These are phyloP conservation scores for Bellardia bayeri DNA, from an alignment of 2,888 invertebrate species.

Conservation along the genomic window DNA sequence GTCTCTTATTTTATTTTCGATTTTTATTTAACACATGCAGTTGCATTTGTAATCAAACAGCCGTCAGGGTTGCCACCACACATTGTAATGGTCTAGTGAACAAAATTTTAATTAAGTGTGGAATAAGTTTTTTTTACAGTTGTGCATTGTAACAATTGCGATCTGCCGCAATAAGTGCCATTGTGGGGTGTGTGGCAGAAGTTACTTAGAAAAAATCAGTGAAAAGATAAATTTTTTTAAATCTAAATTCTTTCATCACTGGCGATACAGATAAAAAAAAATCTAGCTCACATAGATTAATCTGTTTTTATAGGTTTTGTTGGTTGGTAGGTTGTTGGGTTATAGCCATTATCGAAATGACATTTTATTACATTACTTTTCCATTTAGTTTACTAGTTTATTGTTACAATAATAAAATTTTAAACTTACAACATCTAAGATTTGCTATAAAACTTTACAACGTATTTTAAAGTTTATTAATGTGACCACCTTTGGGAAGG, in stretches of 20 bases:
- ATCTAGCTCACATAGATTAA: background rate
- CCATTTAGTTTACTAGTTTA: slow-evolving; percentile 45
- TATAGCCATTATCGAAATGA: slow-evolving; percentile 42
- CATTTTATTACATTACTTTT: slow-evolving; percentile 58
- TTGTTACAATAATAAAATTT: slow-evolving; percentile 19
- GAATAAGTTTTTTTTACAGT: slow-evolving; percentile 35
- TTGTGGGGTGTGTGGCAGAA: background rate
- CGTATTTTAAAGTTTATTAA: background rate
- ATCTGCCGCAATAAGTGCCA: background rate
- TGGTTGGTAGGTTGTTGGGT: background rate
- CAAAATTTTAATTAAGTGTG: slow-evolving; percentile 75
- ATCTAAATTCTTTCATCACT: slow-evolving; percentile 41
- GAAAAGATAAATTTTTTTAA: slow-evolving; percentile 7
- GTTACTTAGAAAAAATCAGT: background rate
- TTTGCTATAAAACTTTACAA: background rate
- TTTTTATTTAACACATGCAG: slow-evolving; percentile 42
- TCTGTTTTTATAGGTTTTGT: slow-evolving; percentile 24
- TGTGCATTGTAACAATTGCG: slow-evolving; percentile 1
- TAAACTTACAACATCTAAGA: background rate
- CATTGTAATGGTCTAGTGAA: slow-evolving; percentile 73
- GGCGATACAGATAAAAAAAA: background rate
- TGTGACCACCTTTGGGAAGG: background rate
- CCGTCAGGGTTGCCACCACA: slow-evolving; percentile 54
- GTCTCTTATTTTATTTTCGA: background rate
- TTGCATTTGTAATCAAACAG: slow-evolving; percentile 49